Evolutionary conservation across 2,113 vertebrate species (phyloP).

Genomic region (Semicossyphus pulcher): DNA sequence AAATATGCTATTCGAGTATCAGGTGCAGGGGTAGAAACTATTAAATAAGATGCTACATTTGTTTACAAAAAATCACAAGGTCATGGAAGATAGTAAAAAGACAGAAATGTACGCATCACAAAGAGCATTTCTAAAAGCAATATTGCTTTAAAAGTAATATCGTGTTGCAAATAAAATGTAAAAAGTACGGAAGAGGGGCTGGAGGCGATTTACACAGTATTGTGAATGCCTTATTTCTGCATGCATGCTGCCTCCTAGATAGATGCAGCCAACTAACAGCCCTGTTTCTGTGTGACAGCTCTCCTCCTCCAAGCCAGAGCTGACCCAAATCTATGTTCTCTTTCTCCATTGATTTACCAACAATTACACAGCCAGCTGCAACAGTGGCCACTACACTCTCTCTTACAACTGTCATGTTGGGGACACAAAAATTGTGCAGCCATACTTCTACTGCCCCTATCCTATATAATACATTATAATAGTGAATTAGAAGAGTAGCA

Average conservation of each 20-base stretch:
- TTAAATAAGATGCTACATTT: too few species aligned
- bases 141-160: too few species aligned
- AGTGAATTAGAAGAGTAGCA: too few species aligned
- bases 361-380: conserved; percentile 18
- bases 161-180: too few species aligned
- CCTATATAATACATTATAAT: too few species aligned
- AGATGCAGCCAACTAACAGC: conserved; percentile 50
- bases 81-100: too few species aligned
- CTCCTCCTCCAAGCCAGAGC: conserved; percentile 65
- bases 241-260: conserved; percentile 67
- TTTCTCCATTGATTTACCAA: conserved; percentile 12
- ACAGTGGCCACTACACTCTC: neutral
- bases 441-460: conserved; percentile 65
- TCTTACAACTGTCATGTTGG: conserved; percentile 26
- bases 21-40: too few species aligned
- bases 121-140: too few species aligned
- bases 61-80: too few species aligned
- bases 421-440: conserved; percentile 13
- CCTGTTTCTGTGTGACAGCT: conserved; percentile 64
- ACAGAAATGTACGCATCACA: too few species aligned
- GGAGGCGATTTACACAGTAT: conserved; percentile 34
- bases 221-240: conserved; percentile 49
- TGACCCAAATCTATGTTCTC: conserved; percentile 69
- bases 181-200: neutral
- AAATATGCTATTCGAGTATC: too few species aligned